Percentiles rank a stretch among this genome's conserved stretches.
These are phyloP conservation scores for Galeopterus variegatus DNA, from an alignment of 2,113 vertebrate genomes.

Conservation along the genomic window DNA sequence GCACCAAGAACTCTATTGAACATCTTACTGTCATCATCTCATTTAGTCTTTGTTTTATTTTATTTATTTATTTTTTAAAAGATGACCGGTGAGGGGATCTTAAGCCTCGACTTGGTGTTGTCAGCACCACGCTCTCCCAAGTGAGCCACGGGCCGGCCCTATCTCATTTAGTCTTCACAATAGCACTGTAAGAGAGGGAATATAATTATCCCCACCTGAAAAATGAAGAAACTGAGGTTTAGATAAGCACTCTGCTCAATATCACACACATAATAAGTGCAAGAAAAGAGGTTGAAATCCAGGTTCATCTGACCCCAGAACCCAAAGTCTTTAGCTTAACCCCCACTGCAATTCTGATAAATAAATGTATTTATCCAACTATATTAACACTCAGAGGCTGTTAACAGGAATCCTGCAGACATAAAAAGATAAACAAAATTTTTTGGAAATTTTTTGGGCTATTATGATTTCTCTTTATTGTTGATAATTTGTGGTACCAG, in stretches of 20 bases:
- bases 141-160: no score
- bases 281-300: not conserved
- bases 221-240: slow-evolving; percentile 56
- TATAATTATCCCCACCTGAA: not conserved
- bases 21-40: slow-evolving; percentile 6
- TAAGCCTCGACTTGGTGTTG: no score
- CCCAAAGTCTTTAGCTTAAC: not conserved
- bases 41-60: not conserved
- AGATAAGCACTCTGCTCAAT: not conserved
- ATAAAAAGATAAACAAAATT: slow-evolving; percentile 60
- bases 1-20: not conserved
- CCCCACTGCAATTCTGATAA: not conserved
- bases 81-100: no score
- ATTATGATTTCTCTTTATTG: slow-evolving; percentile 72
- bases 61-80: no score
- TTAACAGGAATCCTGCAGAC: slow-evolving; percentile 4
- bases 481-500: slow-evolving; percentile 67
- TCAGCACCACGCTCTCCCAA: no score
- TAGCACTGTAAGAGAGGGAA: not conserved
- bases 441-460: slow-evolving; percentile 67
- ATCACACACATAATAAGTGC: not conserved
- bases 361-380: not conserved
- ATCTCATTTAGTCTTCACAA: not conserved
- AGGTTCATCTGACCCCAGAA: not conserved
- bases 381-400: not conserved